Conservation (phyloP, 2,797 vertebrate genomes). For the Pangasius sanitwongsei region DNA sequence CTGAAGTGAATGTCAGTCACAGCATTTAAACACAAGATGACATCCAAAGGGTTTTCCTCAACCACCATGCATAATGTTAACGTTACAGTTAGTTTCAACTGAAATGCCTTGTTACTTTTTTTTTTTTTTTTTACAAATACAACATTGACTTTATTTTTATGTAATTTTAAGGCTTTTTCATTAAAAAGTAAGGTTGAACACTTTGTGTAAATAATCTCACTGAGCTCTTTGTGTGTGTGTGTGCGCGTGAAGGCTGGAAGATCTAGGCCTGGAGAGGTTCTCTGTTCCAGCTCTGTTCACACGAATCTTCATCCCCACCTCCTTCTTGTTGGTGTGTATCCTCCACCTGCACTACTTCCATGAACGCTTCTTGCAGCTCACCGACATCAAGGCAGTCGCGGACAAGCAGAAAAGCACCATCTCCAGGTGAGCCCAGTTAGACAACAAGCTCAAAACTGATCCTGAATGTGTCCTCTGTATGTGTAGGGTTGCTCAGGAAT, state of each 20-base stretch:
- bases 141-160: neutral
- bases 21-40: neutral
- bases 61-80: neutral
- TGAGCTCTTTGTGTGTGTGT: constrained; percentile 38
- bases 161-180: neutral
- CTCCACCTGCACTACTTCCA: constrained; percentile 96
- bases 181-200: neutral
- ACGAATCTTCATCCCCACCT: constrained; percentile 91
- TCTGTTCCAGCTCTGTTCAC: constrained; percentile 87
- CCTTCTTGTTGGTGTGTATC: constrained; percentile 91
- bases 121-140: neutral
- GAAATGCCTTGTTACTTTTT: neutral
- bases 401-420: constrained; percentile 92
- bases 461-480: neutral
- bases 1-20: neutral
- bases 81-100: neutral
- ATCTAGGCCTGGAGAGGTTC: constrained; percentile 89
- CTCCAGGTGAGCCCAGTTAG: constrained; percentile 79
- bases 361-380: constrained; percentile 88
- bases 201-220: neutral
- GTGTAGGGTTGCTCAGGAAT: neutral
- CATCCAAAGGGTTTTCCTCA: neutral
- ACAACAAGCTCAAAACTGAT: neutral
- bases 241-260: constrained; percentile 78
- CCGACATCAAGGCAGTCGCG: constrained; percentile 90